These are phyloP conservation scores for Unio delphinus DNA, from an alignment of 2,888 invertebrate genomes.

Conservation along the genomic window DNA sequence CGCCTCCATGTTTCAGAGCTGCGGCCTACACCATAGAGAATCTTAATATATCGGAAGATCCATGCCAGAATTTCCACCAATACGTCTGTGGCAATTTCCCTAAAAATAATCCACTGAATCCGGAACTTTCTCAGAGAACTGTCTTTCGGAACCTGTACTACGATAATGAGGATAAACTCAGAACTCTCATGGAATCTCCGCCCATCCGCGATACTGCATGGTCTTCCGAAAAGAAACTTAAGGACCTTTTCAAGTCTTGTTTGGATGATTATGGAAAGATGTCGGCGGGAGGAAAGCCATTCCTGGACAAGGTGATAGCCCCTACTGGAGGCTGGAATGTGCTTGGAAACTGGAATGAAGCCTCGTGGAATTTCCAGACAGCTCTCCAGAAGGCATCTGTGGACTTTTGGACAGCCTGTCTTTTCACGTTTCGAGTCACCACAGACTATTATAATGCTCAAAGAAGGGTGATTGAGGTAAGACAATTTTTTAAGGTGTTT, in stretches of 20 bases:
- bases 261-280: constrained; percentile 66
- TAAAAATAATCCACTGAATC: constrained; percentile 46
- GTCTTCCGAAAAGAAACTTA: constrained; percentile 76
- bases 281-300: constrained; percentile 40
- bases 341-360: constrained; percentile 30
- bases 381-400: constrained; percentile 48
- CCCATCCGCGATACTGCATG: constrained; percentile 37
- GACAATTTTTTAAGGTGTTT: neutral
- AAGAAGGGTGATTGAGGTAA: constrained; percentile 48
- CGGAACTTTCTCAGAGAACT: constrained; percentile 38
- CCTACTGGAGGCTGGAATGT: constrained; percentile 58
- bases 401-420: constrained; percentile 57
- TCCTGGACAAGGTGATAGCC: constrained; percentile 45
- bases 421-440: constrained; percentile 49
- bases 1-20: constrained; percentile 49
- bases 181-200: constrained; percentile 39
- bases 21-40: constrained; percentile 44
- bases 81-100: constrained; percentile 74
- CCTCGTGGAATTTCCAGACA: constrained; percentile 35
- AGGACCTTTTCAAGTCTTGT: constrained; percentile 77
- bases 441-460: constrained; percentile 42
- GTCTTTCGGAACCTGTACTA: constrained; percentile 46
- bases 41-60: constrained; percentile 62
- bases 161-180: constrained; percentile 52
- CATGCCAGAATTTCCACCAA: constrained; percentile 73